Evolutionary conservation across 2,888 invertebrate species (phyloP), one percentile per base, ranked within the genome.

Genomic region (Caenorhabditis sp.): DNA sequence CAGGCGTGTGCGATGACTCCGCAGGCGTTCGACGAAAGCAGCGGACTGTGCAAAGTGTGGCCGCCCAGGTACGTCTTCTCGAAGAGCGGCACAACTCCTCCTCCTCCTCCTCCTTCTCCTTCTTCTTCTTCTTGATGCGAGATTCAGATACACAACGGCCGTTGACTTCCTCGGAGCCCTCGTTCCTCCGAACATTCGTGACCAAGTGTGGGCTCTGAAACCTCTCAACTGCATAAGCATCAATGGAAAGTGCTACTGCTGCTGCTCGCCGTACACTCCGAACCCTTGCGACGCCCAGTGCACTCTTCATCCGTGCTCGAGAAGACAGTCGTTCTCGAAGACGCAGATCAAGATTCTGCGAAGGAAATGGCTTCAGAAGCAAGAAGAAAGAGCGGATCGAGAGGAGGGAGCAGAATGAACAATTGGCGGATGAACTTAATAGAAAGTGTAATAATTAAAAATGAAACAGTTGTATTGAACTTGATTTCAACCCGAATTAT

Each of bases 1-100:
- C 86, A 86, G 70, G 85, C 86, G 17, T 86, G 86, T 59, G 86
- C 86, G 3, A 86, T 86, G 86, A 85, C 85, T 8, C 78, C 81
- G n/a, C 80, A 81, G 48, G 86, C 86, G 3, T 86, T 58, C 55
- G 85, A 85, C 41, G 79, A 78, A 24, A 53, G 45, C 15, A 76
- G 71, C 8, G 86, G 84, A 15, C 39, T 50, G 7, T 87, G 87
- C 71, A 79, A 81, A 30, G 84, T 85, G 4, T 87, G 87, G 87
- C 87, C 87, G 15, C 87, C 87, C 8, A 79, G 81, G 80, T 82
- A 24, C 59, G 37, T 37, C 30, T 15, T 43, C 24, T 26, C 17
- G n/a, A n/a, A 52, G 22, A 30, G 9, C 15, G 35, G n/a, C n/a
- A n/a, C n/a, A n/a, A n/a, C n/a, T n/a, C n/a, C n/a, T n/a, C n/a